Evolutionary conservation across 1,140 invertebrate genomes (phyloP).

Genomic region (Thaumatotibia leucotreta): DNA sequence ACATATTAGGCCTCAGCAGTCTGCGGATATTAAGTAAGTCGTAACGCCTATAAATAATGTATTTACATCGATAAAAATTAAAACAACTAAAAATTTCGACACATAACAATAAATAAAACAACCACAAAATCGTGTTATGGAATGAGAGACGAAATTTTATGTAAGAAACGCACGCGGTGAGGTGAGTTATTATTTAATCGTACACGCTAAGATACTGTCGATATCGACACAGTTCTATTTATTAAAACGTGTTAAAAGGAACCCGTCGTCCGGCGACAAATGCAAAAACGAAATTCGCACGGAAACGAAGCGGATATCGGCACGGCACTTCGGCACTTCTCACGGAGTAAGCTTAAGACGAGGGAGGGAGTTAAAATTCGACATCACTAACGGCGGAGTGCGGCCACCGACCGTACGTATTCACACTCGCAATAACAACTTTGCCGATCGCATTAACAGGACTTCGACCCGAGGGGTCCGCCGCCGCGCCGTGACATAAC

Average conservation of each 20-base stretch:
- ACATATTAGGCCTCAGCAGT: constrained; percentile 8
- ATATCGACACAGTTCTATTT: neutral
- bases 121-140: constrained; percentile 2
- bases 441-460: neutral
- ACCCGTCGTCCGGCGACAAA: neutral
- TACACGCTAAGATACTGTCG: neutral
- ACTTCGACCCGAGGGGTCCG: neutral
- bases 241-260: neutral
- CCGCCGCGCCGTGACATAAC: too few relatives aligned
- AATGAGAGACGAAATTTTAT: neutral
- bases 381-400: neutral
- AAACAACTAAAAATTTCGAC: constrained; percentile 9
- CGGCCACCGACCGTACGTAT: neutral
- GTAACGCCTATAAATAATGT: constrained; percentile 9
- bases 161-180: constrained; percentile 2
- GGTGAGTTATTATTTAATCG: neutral
- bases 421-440: neutral
- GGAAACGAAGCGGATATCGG: neutral
- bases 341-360: neutral
- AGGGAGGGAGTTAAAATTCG: constrained; percentile 13
- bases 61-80: neutral
- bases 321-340: neutral
- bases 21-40: constrained; percentile 9
- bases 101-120: constrained; percentile 12
- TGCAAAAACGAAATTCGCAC: neutral